Conservation (phyloP, 2,113 vertebrate genomes). For the Colaptes auratus region DNA sequence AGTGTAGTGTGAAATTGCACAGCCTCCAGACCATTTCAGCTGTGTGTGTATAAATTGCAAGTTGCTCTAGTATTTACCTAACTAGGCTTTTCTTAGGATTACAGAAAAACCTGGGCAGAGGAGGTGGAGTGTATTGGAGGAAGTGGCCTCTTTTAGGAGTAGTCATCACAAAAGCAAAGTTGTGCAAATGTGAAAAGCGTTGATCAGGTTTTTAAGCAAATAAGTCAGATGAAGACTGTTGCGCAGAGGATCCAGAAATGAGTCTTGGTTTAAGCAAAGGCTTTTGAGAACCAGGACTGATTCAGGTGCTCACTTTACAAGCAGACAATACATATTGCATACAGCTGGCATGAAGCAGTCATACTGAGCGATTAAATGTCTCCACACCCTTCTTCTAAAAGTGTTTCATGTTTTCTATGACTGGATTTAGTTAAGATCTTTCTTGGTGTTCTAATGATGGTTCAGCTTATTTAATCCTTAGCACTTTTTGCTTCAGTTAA, state of each 20-base stretch:
- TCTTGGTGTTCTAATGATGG: not conserved
- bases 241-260: not conserved
- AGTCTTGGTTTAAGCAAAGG: not conserved
- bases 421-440: not conserved
- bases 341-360: not conserved
- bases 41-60: fast-evolving
- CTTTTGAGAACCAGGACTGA: not conserved
- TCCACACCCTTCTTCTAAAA: not conserved
- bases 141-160: not conserved
- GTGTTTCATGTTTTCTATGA: not conserved
- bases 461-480: not conserved
- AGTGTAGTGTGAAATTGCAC: fast-evolving
- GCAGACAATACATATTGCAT: not conserved
- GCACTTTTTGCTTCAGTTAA: not conserved
- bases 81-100: not conserved
- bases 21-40: not conserved
- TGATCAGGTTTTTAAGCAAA: not conserved
- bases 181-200: not conserved
- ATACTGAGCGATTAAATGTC: not conserved
- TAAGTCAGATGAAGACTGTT: not conserved
- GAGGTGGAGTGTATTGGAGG: not conserved
- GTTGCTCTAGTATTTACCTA: fast-evolving
- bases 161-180: not conserved
- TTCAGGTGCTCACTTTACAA: not conserved
- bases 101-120: not conserved